These are phyloP conservation scores for Hypanus sabinus DNA, from an alignment of 2,113 vertebrate species.

Conservation along the genomic window DNA sequence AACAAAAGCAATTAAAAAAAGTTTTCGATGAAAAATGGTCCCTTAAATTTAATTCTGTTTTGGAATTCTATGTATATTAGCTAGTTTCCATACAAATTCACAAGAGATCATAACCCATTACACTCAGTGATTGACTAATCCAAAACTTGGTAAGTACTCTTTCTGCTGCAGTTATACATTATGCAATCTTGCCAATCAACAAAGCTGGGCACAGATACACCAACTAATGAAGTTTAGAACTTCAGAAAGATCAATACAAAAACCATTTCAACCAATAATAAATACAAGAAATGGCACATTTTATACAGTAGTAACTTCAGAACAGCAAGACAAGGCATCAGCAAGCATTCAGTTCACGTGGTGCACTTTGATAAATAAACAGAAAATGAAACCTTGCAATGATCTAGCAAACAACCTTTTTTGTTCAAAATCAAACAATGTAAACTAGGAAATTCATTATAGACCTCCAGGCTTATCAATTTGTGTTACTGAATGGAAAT, in stretches of 20 bases:
- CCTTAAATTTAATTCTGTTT: neutral
- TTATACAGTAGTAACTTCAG: neutral
- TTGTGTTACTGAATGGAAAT: neutral
- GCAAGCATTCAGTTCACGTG: neutral
- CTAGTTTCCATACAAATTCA: neutral
- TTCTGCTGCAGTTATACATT: neutral
- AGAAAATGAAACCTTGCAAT: neutral
- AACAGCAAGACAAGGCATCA: neutral
- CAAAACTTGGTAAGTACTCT: neutral
- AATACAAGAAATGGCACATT: neutral
- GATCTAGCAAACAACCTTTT: neutral
- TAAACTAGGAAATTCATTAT: neutral
- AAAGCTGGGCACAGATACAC: neutral
- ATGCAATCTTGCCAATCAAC: neutral
- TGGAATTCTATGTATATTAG: neutral
- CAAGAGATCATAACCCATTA: neutral
- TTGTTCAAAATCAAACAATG: neutral
- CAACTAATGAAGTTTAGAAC: neutral
- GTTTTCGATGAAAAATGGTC: neutral
- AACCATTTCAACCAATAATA: neutral
- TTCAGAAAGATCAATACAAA: neutral
- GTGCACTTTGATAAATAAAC: neutral
- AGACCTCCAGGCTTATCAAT: neutral
- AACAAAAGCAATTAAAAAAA: neutral
- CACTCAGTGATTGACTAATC: neutral